A percentile compares a stretch with the other conserved stretches of the same genome.
Conservation (phyloP, 2,888 invertebrate species). For the Tethea ocularis region DNA sequence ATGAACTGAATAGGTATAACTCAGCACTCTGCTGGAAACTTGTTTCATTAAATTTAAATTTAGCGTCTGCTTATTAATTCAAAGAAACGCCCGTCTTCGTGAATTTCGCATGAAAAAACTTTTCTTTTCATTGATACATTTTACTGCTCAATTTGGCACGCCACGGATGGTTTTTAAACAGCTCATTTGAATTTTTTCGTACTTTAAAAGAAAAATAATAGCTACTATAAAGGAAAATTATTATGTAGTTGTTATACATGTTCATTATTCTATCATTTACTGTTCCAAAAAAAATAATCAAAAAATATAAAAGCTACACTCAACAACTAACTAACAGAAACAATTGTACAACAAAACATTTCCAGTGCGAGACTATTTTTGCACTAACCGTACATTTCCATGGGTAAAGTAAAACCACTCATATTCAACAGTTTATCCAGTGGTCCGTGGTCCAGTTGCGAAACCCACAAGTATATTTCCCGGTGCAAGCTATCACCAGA, state of each 20-base stretch:
- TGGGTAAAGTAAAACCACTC: neutral
- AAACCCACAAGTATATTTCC: constrained; percentile 16
- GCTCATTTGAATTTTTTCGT: constrained; percentile 27
- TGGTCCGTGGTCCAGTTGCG: neutral
- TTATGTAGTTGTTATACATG: no score
- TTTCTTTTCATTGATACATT: constrained; percentile 53
- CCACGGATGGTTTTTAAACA: constrained; percentile 31
- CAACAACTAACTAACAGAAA: neutral
- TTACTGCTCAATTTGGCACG: constrained; percentile 46
- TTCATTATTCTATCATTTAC: neutral
- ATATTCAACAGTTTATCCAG: constrained; percentile 7
- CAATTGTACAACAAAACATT: neutral
- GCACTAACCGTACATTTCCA: neutral
- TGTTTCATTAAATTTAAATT: constrained; percentile 80
- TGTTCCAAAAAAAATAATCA: neutral
- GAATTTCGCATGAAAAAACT: constrained; percentile 48
- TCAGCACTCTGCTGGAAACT: constrained; percentile 61
- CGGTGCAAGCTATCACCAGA: constrained; percentile 14
- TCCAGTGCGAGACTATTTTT: neutral
- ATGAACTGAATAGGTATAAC: constrained; percentile 56
- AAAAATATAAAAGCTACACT: neutral
- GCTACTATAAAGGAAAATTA: neutral
- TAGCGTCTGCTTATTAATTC: constrained; percentile 74
- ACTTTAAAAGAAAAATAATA: neutral
- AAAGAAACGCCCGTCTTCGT: constrained; percentile 59